Conservation (phyloP, 2,113 vertebrate genomes). For the Larimichthys polyactis region DNA sequence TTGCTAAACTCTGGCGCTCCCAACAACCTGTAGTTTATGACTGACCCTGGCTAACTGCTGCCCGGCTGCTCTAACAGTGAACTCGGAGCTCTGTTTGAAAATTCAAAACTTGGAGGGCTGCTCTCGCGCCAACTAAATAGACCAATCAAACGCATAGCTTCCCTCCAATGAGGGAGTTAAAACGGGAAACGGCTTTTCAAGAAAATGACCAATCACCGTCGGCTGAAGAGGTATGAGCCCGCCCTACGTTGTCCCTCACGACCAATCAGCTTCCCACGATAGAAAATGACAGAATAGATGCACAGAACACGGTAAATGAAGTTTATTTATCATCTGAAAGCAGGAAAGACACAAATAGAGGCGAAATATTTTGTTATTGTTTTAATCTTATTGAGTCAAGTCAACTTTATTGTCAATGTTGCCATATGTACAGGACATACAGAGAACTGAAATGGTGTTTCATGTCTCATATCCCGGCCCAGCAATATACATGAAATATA, state of each 20-base stretch:
- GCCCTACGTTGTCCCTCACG: constrained; percentile 10
- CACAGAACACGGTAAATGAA: background rate
- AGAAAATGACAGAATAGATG: background rate
- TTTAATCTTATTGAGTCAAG: too few species aligned
- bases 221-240: background rate
- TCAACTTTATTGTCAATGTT: too few species aligned
- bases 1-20: background rate
- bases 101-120: constrained; percentile 13
- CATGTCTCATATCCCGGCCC: too few species aligned
- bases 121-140: constrained; percentile 21
- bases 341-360: too few species aligned
- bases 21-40: background rate
- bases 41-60: background rate
- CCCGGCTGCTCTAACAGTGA: background rate
- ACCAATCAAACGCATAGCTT: constrained; percentile 54
- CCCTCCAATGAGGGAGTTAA: constrained; percentile 10
- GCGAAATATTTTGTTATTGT: background rate
- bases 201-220: constrained; percentile 31
- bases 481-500: too few species aligned
- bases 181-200: background rate
- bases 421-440: too few species aligned
- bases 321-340: background rate
- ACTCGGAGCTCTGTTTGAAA: background rate
- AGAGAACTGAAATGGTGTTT: too few species aligned
- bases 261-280: constrained; percentile 41